Conservation (phyloP, 37 sponge, comb jelly and placozoan genomes). For the Agelas oroides region DNA sequence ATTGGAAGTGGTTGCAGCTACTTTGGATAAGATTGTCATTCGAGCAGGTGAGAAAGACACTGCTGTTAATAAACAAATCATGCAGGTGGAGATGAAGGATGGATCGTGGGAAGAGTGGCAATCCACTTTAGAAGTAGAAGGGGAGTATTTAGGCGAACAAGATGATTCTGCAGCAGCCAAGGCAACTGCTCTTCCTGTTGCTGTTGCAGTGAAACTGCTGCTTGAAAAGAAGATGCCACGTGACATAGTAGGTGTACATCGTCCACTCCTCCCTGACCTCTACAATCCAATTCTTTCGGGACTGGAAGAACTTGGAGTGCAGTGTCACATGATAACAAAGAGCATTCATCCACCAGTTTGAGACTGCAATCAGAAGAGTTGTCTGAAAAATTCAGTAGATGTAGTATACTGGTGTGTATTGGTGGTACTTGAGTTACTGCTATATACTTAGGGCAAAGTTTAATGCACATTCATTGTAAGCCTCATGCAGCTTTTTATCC, state of each 20-base stretch:
- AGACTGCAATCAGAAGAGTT: no score
- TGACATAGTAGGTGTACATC: background rate
- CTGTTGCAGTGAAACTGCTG: conserved; percentile 14
- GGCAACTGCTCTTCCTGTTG: background rate
- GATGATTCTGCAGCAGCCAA: conserved; percentile 31
- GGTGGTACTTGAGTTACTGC: no score
- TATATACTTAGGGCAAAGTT: no score
- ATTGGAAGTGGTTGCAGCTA: conserved; percentile 4
- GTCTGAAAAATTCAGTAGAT: no score
- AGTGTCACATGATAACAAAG: no score
- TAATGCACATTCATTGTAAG: no score
- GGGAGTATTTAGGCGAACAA: conserved; percentile 6
- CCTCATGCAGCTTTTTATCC: no score
- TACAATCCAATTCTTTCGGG: background rate
- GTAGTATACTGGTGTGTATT: no score
- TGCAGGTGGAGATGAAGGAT: conserved; percentile 7
- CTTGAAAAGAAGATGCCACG: conserved; percentile 14
- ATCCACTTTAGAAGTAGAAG: conserved; percentile 1
- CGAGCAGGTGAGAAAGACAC: conserved; percentile 4
- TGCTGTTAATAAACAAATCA: conserved; percentile 12
- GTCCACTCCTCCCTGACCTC: background rate
- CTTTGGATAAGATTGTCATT: background rate
- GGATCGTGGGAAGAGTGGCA: conserved; percentile 15
- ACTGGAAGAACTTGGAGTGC: background rate
- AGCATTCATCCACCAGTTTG: no score